Percentiles rank a stretch among this genome's conserved stretches.
Conservation (phyloP, 2,797 vertebrate genomes). For the Melopsittacus undulatus region DNA sequence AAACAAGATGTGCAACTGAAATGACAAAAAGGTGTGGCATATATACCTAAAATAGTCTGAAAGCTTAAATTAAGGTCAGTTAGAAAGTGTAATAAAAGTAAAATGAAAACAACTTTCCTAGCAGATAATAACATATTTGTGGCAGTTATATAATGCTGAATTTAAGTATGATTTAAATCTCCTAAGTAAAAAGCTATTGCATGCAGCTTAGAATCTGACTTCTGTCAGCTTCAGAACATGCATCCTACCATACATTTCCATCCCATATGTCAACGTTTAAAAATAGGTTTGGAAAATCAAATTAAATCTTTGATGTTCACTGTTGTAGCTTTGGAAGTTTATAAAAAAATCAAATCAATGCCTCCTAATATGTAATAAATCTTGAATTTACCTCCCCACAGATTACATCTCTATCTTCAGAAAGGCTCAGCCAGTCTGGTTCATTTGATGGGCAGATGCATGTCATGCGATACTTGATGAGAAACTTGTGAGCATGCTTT, state of each 20-base stretch:
- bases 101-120: conserved; percentile 31
- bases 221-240: conserved; percentile 24
- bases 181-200: conserved; percentile 20
- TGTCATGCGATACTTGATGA: conserved; percentile 61
- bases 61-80: conserved; percentile 15
- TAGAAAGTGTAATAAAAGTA: not conserved
- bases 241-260: not conserved
- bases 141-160: not conserved
- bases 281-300: conserved; percentile 32
- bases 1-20: conserved; percentile 11
- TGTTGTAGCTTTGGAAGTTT: conserved; percentile 32
- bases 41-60: not conserved
- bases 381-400: conserved; percentile 64
- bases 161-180: conserved; percentile 21
- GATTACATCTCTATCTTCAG: conserved; percentile 69
- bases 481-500: conserved; percentile 61
- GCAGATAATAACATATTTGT: conserved; percentile 3
- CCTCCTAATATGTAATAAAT: conserved; percentile 45
- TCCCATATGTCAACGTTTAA: conserved; percentile 30
- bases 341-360: conserved; percentile 53
- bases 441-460: conserved; percentile 74
- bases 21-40: not conserved
- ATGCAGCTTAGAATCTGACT: not conserved
- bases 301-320: conserved; percentile 26
- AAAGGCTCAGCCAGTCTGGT: conserved; percentile 63